These are phyloP conservation scores for Danaus melanippus DNA, from an alignment of 1,140 invertebrate genomes.

Conservation along the genomic window DNA sequence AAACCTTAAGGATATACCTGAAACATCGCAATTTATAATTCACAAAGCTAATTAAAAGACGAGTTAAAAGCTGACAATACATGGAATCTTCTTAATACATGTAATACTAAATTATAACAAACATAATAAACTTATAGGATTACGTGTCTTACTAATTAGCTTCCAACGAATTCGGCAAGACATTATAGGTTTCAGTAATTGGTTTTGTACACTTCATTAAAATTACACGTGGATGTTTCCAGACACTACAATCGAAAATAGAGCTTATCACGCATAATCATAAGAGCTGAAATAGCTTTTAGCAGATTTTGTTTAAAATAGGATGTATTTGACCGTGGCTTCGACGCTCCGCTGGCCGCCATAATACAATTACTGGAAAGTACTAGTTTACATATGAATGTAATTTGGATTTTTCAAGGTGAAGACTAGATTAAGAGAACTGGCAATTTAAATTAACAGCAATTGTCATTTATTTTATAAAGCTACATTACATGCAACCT, in stretches of 20 bases:
- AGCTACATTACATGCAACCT: too few relatives aligned
- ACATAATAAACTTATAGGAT: slow-evolving; percentile 11
- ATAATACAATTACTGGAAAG: slow-evolving; percentile 16
- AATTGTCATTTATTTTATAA: too few relatives aligned
- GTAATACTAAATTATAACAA: too few relatives aligned
- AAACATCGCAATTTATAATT: too few relatives aligned
- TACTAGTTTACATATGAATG: slow-evolving; percentile 9
- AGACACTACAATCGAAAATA: background rate
- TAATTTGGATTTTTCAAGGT: slow-evolving; percentile 12
- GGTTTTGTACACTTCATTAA: slow-evolving; percentile 2
- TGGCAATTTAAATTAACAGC: too few relatives aligned
- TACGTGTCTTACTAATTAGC: slow-evolving; percentile 14
- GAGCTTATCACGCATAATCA: slow-evolving; percentile 2
- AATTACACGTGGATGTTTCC: slow-evolving; percentile 2
- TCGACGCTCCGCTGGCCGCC: slow-evolving; percentile 15
- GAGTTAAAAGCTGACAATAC: too few relatives aligned
- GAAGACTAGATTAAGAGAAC: slow-evolving; percentile 2
- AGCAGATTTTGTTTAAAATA: slow-evolving; percentile 2
- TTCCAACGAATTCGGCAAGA: slow-evolving; percentile 9
- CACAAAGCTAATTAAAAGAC: too few relatives aligned
- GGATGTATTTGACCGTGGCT: slow-evolving; percentile 15
- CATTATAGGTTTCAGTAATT: slow-evolving; percentile 13
- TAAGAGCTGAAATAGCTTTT: slow-evolving; percentile 4
- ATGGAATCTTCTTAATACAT: too few relatives aligned
- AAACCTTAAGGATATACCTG: too few relatives aligned